Base-by-base conservation (phyloP, 2,888 invertebrate species). In the Blera fallax region DNA sequence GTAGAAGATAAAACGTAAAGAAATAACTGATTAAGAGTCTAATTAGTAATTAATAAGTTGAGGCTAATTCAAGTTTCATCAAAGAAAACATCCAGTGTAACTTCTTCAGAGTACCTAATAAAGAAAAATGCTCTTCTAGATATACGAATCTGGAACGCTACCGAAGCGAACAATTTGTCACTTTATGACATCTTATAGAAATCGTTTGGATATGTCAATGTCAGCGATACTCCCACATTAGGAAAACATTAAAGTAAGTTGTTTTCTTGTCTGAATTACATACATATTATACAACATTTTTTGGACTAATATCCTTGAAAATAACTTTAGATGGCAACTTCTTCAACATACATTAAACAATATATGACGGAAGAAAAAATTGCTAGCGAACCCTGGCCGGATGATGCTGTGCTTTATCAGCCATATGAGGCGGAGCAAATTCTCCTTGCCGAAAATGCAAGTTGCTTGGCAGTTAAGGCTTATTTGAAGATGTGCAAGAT, bases 371-470 rank as follows among this genome's bases (percentile, higher is more conserved):
- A 88, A 2, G 89, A 90, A 32, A 90, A 89, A 79, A 87, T 91
- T 96, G 97, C 96, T 1, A 95, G 95, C 91, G 98, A 98, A 90
- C 96, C 97, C 87, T 98, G 98, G 98, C 97, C 98, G 0, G 95
- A 96, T 88, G 96, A 97, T 92, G 97, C 97, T 3, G 94, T 95
- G 87, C 91, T 98, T 16, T 98, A 95, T 91, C 97, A 98, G 89
- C 98, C 98, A 0, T 96, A 96, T 90, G 97, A 98, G 91, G 97
- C 96, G 32, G 98, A 98, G 89, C 99, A 99, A 93, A 98, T 98
- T 87, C 93, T 99, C 32, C 92, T 99, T 58, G 97, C 98, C 2
- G 99, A 99, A 91, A 97, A 96, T 92, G 98, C 99, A 10, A 97
- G 97, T 90, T 98, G 98, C 89, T 93, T 99, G 16, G 97, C 98